These are phyloP conservation scores for Cryptus armator DNA, from an alignment of 2,888 invertebrate genomes.

Conservation along the genomic window DNA sequence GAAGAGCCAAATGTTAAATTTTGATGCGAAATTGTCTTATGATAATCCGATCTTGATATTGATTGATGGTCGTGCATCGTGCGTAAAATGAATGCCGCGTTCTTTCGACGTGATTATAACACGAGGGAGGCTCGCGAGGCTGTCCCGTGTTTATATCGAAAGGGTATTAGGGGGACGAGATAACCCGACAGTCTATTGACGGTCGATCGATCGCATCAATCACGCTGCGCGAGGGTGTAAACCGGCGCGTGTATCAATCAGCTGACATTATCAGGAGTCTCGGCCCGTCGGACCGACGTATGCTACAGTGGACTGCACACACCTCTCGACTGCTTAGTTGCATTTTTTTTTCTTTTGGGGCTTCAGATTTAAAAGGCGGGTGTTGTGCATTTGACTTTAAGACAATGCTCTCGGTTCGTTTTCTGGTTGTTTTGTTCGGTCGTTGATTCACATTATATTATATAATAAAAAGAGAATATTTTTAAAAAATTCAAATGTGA, in stretches of 20 bases:
- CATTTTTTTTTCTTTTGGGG: neutral
- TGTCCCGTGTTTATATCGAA: slow-evolving; percentile 31
- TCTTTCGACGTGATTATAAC: slow-evolving; percentile 45
- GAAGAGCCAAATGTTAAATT: neutral
- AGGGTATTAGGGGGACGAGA: slow-evolving; percentile 68
- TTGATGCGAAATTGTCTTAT: neutral
- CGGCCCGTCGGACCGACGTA: slow-evolving; percentile 47
- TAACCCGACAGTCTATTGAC: slow-evolving; percentile 82
- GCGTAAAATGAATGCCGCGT: slow-evolving; percentile 43
- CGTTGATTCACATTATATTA: no score
- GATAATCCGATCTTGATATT: slow-evolving; percentile 17
- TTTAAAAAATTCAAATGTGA: no score
- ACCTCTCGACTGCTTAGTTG: neutral
- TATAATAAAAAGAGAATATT: no score
- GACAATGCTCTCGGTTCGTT: neutral
- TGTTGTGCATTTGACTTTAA: neutral
- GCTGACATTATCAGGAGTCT: slow-evolving; percentile 76
- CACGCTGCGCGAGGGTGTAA: slow-evolving; percentile 75
- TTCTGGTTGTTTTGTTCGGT: no score
- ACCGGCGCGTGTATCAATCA: slow-evolving; percentile 83
- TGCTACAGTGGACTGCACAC: neutral
- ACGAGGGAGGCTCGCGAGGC: slow-evolving; percentile 1
- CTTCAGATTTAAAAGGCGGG: neutral
- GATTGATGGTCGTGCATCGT: slow-evolving; percentile 31
- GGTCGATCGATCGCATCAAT: slow-evolving; percentile 83